A percentile compares a stretch with the other conserved stretches of the same genome.
phyloP scores from a whole-genome alignment of 1,140 invertebrate genomes.

The Melipona quadrifasciata region DNA sequence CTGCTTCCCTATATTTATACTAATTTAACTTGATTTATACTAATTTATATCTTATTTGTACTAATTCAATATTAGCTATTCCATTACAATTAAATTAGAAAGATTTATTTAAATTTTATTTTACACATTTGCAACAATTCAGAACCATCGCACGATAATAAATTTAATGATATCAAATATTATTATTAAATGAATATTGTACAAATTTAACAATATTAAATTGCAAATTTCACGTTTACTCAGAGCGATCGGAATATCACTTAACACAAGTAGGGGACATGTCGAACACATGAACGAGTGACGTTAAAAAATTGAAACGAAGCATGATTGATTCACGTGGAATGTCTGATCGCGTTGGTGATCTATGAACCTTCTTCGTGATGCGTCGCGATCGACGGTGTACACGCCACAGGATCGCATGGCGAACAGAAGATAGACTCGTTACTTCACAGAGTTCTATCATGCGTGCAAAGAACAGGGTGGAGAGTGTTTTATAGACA shows the following conservation, averaged over 20 bases:
- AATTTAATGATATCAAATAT: neutral
- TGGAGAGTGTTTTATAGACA: conserved; percentile 65
- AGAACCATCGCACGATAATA: too few species aligned
- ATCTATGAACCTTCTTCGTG: conserved; percentile 26
- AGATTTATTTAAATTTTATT: too few species aligned
- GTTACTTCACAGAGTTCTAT: conserved; percentile 72
- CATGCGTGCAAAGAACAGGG: conserved; percentile 48
- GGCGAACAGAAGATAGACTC: conserved; percentile 70
- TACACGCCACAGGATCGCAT: conserved; percentile 59
- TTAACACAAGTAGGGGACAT: neutral
- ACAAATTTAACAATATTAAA: neutral
- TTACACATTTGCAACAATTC: too few species aligned
- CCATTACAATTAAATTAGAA: too few species aligned
- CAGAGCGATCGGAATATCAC: neutral
- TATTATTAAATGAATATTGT: too few species aligned
- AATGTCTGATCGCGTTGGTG: neutral
- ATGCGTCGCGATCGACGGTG: conserved; percentile 36
- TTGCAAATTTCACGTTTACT: neutral
- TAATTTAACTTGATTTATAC: too few species aligned
- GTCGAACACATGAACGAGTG: neutral
- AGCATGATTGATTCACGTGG: neutral
- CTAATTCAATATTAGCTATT: too few species aligned
- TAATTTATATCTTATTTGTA: too few species aligned
- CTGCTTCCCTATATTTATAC: too few species aligned
- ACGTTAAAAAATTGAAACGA: neutral